Conservation (phyloP, 92 coral and sea anemone species). For the Diadumene lineata region DNA sequence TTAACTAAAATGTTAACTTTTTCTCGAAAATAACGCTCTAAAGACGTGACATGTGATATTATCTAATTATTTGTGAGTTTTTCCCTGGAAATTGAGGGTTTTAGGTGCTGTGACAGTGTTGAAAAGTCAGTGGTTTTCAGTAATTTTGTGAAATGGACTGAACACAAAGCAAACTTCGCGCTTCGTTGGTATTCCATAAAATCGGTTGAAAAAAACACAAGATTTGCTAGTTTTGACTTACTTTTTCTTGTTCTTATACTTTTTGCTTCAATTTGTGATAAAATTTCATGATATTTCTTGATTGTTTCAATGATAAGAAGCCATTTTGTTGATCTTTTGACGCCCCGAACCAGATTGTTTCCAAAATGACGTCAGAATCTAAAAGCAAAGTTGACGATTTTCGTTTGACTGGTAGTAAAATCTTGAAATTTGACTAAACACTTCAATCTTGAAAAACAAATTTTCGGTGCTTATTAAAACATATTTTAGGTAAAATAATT, state of each 20-base stretch:
- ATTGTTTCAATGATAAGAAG: neutral
- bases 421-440: neutral
- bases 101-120: neutral
- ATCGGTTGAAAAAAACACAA: neutral
- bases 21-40: neutral
- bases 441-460: too few species aligned
- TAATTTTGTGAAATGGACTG: neutral
- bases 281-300: slow-evolving; percentile 2
- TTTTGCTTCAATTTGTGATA: neutral
- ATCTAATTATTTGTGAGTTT: neutral
- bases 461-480: too few species aligned
- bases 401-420: slow-evolving; percentile 23
- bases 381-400: slow-evolving; percentile 35
- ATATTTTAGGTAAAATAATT: too few species aligned
- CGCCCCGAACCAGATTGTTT: slow-evolving; percentile 2
- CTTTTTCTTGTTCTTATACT: neutral
- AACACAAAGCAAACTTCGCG: neutral
- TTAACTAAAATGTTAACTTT: too few species aligned
- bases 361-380: slow-evolving; percentile 42
- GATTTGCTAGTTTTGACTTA: neutral
- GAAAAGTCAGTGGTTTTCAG: neutral
- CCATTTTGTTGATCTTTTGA: slow-evolving; percentile 25
- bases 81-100: neutral
- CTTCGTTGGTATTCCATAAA: neutral
- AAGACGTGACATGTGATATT: neutral